Evolutionary conservation across 2,113 vertebrate species (phyloP), one percentile per base, ranked within the genome.

Genomic region (Eleginops maclovinus): DNA sequence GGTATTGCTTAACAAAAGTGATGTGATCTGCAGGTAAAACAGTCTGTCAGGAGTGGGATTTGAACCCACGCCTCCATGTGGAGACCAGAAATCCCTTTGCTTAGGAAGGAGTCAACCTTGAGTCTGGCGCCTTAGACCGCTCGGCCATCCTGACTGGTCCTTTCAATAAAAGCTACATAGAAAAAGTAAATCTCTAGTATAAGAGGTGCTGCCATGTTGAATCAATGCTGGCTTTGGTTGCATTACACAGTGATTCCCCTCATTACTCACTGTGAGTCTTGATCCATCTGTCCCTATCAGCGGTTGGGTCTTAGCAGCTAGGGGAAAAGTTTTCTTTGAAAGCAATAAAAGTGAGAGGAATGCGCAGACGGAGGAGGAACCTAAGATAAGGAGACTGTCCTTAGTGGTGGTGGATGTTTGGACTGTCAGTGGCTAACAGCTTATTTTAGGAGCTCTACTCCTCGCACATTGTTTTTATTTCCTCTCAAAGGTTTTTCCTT

Each of bases 391-490:
- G 66, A 83, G 63, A 70, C 82, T 47, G 60, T 84, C 76, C 56
- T 75, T 47, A 9, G 66, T 50, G 78, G 43, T 51, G 64, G n/a
- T 79, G 75, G 71, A 81, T 82, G 84, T 88, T 89, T 89, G 77
- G 81, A 54, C 79, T 77, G 81, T 71, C 74, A 4, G 79, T 8
- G 76, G 90, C 85, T 83, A 83, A 88, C 85, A 83, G 88, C 74
- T 90, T 90, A 86, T 87, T 91, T 85, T 90, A 90, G 79, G 31
- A 75, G 65, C 77, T 72, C 67, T 47, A 46, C 77, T 88, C 75
- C 46, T 36, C 66, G 83, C 72, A 85, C 79, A 72, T 88, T 81
- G 81, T 90, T 90, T 90, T 88, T 82, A 86, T 87, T 86, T 88
- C 80, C 79, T 84, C 72, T 79, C 71, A 7, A 13, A 75, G 21